Evolutionary conservation across 1,140 invertebrate species (phyloP).

Genomic region (Hyposmocoma kahamanoa): DNA sequence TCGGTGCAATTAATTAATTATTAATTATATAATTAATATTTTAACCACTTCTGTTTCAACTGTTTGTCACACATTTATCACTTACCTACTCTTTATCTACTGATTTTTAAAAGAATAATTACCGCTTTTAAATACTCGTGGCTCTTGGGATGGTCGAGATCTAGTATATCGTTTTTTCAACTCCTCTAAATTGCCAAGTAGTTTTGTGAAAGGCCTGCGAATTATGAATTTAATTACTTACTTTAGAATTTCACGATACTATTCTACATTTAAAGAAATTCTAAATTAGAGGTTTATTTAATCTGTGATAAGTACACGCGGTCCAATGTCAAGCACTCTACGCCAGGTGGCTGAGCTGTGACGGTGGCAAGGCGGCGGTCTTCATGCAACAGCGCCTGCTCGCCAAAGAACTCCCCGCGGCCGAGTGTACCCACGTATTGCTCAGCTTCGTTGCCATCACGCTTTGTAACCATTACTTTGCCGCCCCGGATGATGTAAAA

Average conservation of each 20-base stretch:
- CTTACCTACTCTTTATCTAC: no score
- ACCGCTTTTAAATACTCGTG: slow-evolving; percentile 62
- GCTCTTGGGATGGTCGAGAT: slow-evolving; percentile 43
- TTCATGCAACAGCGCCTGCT: slow-evolving; percentile 86
- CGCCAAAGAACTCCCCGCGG: slow-evolving; percentile 85
- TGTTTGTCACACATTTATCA: no score
- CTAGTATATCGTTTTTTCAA: slow-evolving; percentile 48
- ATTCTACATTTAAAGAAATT: no score
- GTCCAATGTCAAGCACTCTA: slow-evolving; percentile 92
- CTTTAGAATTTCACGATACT: no score
- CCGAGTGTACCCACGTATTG: slow-evolving; percentile 77
- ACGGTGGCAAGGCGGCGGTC: slow-evolving; percentile 92
- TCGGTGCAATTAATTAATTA: no score
- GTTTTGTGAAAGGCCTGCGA: slow-evolving; percentile 64
- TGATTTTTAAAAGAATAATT: no score
- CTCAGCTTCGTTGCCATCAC: slow-evolving; percentile 75
- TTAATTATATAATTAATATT: no score
- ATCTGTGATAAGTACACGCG: slow-evolving; percentile 77
- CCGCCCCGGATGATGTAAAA: slow-evolving; percentile 97
- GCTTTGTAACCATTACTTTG: slow-evolving; percentile 85
- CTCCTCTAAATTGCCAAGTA: slow-evolving; percentile 60
- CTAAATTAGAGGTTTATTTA: not conserved
- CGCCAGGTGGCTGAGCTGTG: slow-evolving; percentile 88
- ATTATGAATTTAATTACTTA: no score
- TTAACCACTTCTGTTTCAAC: no score